These are phyloP conservation scores for Acyrthosiphon pisum DNA, from an alignment of 1,140 invertebrate genomes.

Conservation along the genomic window DNA sequence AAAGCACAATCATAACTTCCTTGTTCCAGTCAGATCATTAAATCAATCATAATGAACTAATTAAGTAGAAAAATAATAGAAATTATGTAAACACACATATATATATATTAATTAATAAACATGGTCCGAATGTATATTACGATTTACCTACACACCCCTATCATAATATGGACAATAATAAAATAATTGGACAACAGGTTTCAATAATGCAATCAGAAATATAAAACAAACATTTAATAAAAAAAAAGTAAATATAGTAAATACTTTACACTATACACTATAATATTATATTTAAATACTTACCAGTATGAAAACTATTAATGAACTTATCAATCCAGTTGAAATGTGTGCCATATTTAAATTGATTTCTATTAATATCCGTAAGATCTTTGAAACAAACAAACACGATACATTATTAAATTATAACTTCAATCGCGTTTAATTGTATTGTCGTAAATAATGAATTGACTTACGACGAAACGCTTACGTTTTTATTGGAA, in stretches of 20 bases:
- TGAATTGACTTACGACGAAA: background rate
- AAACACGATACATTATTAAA: background rate
- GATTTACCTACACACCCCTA: background rate
- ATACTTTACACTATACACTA: background rate
- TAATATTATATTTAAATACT: background rate
- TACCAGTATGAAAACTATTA: constrained; percentile 26
- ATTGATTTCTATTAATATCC: constrained; percentile 36
- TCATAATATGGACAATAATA: no score
- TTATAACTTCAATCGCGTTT: background rate
- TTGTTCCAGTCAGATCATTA: no score
- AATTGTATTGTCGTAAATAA: background rate
- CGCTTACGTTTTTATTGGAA: background rate
- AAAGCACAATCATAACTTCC: no score
- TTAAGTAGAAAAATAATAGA: no score
- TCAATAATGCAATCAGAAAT: background rate
- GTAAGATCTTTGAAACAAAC: constrained; percentile 26
- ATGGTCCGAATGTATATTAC: background rate
- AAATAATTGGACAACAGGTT: background rate
- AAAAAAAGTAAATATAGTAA: background rate
- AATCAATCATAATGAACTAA: no score
- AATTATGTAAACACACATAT: no score
- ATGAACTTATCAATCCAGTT: constrained; percentile 26
- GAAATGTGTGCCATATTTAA: constrained; percentile 35
- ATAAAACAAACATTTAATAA: background rate
- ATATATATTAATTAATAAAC: background rate